Evolutionary conservation across 2,113 vertebrate genomes (phyloP), one percentile per base, ranked within the genome.

Genomic region (Furnarius figulus): DNA sequence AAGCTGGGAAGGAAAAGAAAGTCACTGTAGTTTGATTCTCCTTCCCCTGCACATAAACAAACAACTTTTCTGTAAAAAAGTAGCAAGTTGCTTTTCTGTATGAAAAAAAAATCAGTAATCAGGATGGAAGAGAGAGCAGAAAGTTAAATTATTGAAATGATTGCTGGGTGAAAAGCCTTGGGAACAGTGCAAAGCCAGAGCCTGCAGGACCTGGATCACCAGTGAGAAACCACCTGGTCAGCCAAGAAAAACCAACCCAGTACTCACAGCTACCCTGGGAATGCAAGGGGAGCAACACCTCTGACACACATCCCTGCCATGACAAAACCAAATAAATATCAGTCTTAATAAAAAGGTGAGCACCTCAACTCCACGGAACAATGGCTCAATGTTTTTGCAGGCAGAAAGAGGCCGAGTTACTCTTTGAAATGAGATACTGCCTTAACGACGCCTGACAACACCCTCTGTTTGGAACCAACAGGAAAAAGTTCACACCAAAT

Each of bases 191-290:
- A 14, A 55, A 85, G 63, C 12, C 13, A 4, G 47, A 72, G 61
- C 3, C 74, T 61, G 52, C 19, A 8, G 0, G 7, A 79, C 5
- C 30, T 50, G 49, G 18, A 59, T 4, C 16, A 2, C 10, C 30
- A 8, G 0, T 13, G 53, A 53, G 66, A 72, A 89, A n/a, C 7
- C 1, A 0, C 52, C 58, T 3, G 27, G 25, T 4, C 35, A 72
- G 74, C 52, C 59, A 33, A 42, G 42, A 70, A 49, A 87, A 77
- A 40, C 20, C 30, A 74, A 25, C 15, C 20, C 70, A 74, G 52
- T 3, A 49, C 55, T 25, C 78, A 52, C 59, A 81, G 28, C 59
- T 13, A 12, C n/a, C 10, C 17, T 28, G 35, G 30, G 25, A 68
- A 47, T 5, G 52, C n/a, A 50, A 59, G 8, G 35, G 62, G 42